phyloP scores from a whole-genome alignment of 2,113 vertebrate genomes.

The Salvator merianae region DNA sequence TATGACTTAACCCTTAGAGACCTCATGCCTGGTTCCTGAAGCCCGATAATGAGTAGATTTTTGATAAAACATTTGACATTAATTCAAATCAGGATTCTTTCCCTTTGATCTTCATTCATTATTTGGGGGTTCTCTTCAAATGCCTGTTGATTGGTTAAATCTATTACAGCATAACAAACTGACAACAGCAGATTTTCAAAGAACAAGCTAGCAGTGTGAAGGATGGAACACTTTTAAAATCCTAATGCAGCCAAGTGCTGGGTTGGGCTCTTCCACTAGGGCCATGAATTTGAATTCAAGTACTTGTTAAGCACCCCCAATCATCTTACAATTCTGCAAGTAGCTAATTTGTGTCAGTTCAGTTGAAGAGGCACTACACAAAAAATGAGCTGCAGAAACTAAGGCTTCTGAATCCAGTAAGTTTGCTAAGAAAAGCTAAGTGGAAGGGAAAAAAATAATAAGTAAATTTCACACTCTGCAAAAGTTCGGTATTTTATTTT shows the following conservation, averaged over 20 bases:
- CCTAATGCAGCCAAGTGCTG: not conserved
- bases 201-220: not conserved
- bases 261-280: not conserved
- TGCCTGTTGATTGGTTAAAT: not conserved
- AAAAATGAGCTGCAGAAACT: conserved; percentile 3
- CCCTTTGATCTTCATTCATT: not conserved
- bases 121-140: not conserved
- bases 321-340: not conserved
- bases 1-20: not conserved
- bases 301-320: conserved; percentile 17
- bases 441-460: not conserved
- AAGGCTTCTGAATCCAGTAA: conserved; percentile 9
- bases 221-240: not conserved
- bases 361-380: not conserved
- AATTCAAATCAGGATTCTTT: not conserved
- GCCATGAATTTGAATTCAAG: not conserved
- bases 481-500: not conserved
- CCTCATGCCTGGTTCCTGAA: no score
- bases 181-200: not conserved
- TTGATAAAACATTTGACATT: not conserved
- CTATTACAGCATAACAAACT: not conserved
- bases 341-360: conserved; percentile 1
- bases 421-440: not conserved
- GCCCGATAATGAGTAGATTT: no score
- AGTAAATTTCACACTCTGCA: not conserved